These are phyloP conservation scores for Agraylea sexmaculata DNA, from an alignment of 1,140 invertebrate genomes.

Conservation along the genomic window DNA sequence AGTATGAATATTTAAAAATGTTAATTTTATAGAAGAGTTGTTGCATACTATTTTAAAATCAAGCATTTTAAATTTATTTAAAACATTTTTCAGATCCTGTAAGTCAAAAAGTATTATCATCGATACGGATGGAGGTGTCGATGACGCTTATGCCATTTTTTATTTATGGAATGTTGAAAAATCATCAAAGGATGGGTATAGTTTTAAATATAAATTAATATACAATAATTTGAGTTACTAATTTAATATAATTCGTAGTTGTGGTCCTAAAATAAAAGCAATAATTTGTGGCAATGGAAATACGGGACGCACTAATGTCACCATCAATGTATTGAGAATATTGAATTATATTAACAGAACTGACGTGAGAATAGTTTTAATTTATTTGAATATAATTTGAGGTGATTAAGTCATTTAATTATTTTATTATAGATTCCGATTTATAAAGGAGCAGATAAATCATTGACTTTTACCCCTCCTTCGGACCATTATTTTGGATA, in stretches of 20 bases:
- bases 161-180: slow-evolving; percentile 28
- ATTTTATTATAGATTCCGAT: slow-evolving; percentile 46
- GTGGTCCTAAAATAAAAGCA: slow-evolving; percentile 35
- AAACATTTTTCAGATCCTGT: too few species aligned
- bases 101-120: slow-evolving; percentile 35
- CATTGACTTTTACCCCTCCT: slow-evolving; percentile 29
- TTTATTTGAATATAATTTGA: slow-evolving; percentile 4
- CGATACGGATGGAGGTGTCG: slow-evolving; percentile 43
- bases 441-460: slow-evolving; percentile 40
- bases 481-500: slow-evolving; percentile 31
- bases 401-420: background rate
- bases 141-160: slow-evolving; percentile 43
- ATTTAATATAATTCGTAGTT: slow-evolving; percentile 1
- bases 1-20: too few species aligned
- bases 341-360: slow-evolving; percentile 32
- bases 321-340: slow-evolving; percentile 43
- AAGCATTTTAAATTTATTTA: too few species aligned
- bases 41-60: too few species aligned
- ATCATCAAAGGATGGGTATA: background rate
- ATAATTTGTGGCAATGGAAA: slow-evolving; percentile 50
- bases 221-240: background rate
- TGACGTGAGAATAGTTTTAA: slow-evolving; percentile 35
- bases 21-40: too few species aligned
- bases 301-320: slow-evolving; percentile 43
- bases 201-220: background rate